Percentiles rank a stretch among this genome's conserved stretches.
Conservation (phyloP, 2,797 vertebrate genomes). For the Phylloscopus collybita region DNA sequence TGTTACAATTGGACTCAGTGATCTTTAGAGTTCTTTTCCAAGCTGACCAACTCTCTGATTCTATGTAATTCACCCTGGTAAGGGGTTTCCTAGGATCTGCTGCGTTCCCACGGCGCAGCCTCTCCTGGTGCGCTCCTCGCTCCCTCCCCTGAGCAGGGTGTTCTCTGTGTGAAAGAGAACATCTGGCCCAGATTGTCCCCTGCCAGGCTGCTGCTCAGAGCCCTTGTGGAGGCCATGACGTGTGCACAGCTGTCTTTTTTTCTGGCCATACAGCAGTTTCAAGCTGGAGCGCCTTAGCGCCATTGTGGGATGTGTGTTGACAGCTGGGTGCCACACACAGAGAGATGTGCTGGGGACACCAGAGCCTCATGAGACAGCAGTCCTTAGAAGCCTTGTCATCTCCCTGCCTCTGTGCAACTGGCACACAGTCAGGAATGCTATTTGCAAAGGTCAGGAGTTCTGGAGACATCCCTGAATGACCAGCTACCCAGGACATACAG, state of each 20-base stretch:
- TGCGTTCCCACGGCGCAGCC: background rate
- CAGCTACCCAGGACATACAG: background rate
- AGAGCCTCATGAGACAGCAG: background rate
- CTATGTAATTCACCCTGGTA: background rate
- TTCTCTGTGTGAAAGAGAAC: background rate
- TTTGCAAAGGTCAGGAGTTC: background rate
- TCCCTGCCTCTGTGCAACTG: conserved; percentile 5
- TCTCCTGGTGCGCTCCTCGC: background rate
- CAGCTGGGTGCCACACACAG: background rate
- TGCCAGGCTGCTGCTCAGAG: background rate
- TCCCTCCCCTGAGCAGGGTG: background rate
- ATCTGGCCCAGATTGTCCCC: background rate
- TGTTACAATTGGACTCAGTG: background rate
- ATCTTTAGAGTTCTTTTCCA: background rate
- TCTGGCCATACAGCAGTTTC: background rate
- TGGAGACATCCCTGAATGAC: background rate
- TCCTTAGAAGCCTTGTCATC: background rate
- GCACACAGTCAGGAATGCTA: background rate
- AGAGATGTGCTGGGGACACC: background rate
- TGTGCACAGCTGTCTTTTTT: background rate
- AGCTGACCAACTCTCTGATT: background rate
- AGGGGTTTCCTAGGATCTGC: background rate
- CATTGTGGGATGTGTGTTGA: accelerated
- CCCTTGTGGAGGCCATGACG: background rate
- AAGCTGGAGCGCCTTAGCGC: background rate